Percentiles rank a stretch among this genome's conserved stretches.
Conservation (phyloP, 1,140 invertebrate genomes). For the Lepidurus packardi region DNA sequence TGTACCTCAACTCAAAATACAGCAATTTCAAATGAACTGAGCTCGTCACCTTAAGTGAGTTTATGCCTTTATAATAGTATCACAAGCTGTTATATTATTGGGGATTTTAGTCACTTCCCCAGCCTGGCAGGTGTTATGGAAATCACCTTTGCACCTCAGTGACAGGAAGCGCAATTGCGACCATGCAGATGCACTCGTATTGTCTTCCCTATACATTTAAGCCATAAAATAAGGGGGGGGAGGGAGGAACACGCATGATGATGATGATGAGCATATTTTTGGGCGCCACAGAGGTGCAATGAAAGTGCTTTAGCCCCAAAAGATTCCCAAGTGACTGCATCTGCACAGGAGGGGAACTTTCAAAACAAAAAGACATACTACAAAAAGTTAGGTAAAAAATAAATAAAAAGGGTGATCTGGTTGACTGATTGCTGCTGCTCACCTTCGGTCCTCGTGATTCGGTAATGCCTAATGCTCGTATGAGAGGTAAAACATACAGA, state of each 20-base stretch:
- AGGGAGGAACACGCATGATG: background rate
- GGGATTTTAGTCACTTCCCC: background rate
- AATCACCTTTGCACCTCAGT: conserved; percentile 14
- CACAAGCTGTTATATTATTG: too few species aligned
- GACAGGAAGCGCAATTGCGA: background rate
- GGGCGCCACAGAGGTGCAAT: background rate
- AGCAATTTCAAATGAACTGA: too few species aligned
- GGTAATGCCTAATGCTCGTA: background rate
- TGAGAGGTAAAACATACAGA: background rate
- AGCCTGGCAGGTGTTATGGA: conserved; percentile 7
- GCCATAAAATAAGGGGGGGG: background rate
- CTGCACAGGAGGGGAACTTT: background rate
- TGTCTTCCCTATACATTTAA: conserved; percentile 12
- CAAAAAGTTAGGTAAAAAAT: background rate
- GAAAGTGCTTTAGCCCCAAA: background rate
- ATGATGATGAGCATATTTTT: background rate
- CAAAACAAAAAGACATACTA: background rate
- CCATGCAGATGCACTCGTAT: conserved; percentile 6
- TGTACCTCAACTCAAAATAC: too few species aligned
- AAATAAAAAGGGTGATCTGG: background rate
- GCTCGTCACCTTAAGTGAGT: too few species aligned
- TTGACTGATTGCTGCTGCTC: conserved; percentile 7
- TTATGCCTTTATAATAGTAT: too few species aligned
- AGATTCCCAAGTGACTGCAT: background rate
- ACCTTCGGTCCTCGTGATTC: background rate